Conservation (phyloP, 1,140 invertebrate genomes). For the Harpegnathos saltator region DNA sequence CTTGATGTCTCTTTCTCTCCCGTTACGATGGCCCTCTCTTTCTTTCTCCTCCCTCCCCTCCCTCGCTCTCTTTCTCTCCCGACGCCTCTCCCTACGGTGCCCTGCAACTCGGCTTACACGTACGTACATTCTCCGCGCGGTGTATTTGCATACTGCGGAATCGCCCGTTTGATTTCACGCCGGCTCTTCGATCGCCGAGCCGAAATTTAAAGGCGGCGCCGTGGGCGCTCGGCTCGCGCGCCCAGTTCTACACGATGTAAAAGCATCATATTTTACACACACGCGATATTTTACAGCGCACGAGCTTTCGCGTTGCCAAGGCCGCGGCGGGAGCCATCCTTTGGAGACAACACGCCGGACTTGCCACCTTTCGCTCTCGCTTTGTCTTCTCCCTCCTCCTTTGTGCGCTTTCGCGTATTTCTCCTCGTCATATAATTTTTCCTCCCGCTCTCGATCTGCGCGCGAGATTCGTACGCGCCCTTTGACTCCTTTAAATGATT, state of each 20-base stretch:
- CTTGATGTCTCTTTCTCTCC: constrained; percentile 15
- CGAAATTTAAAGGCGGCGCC: constrained; percentile 80
- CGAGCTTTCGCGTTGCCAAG: constrained; percentile 1
- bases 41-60: background rate
- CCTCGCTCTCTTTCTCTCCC: constrained; percentile 11
- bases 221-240: constrained; percentile 51
- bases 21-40: background rate
- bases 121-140: constrained; percentile 44
- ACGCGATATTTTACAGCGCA: background rate
- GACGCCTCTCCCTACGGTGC: constrained; percentile 11
- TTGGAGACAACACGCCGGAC: constrained; percentile 63
- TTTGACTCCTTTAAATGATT: background rate
- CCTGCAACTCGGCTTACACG: constrained; percentile 55
- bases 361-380: constrained; percentile 26
- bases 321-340: constrained; percentile 16
- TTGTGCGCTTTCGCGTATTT: background rate
- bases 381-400: constrained; percentile 33
- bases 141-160: constrained; percentile 81
- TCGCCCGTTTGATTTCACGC: constrained; percentile 79
- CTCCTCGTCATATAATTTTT: no score
- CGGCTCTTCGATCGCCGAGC: constrained; percentile 78
- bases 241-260: constrained; percentile 74
- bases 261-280: constrained; percentile 83
- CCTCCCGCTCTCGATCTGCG: constrained; percentile 18
- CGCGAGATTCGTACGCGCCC: background rate